Conservation (phyloP, 2,113 vertebrate species). For the Limnothrissa miodon region DNA sequence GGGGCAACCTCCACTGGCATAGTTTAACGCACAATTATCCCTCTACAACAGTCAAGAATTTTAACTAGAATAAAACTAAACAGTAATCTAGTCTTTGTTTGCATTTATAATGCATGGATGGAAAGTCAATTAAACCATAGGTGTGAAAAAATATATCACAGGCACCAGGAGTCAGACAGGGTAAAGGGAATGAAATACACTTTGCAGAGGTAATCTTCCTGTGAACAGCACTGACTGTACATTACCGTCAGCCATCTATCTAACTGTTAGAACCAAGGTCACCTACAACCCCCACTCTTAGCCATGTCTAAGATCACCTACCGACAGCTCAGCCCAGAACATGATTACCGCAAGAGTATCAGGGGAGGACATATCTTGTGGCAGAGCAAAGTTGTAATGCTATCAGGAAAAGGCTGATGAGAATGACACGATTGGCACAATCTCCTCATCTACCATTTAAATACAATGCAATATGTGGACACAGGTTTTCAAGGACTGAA, state of each 20-base stretch:
- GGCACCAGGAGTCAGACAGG: neutral
- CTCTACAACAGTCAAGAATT: neutral
- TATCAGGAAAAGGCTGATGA: neutral
- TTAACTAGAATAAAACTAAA: neutral
- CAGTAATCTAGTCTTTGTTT: neutral
- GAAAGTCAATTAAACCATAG: neutral
- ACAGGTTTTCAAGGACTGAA: neutral
- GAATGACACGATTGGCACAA: neutral
- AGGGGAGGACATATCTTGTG: neutral
- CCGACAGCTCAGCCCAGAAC: constrained; percentile 39
- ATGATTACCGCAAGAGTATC: neutral
- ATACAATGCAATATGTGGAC: neutral
- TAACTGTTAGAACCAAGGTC: constrained; percentile 52
- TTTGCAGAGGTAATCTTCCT: neutral
- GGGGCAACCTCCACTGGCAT: neutral
- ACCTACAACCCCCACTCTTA: constrained; percentile 29
- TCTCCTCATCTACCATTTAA: neutral
- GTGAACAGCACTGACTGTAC: constrained; percentile 18
- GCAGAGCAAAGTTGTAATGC: neutral
- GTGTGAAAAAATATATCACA: neutral
- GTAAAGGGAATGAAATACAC: neutral
- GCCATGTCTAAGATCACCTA: constrained; percentile 30
- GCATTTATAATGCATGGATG: neutral
- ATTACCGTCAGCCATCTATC: constrained; percentile 23
- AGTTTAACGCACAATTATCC: neutral